Conservation (phyloP, 2,113 vertebrate species). For the Ictalurus punctatus region DNA sequence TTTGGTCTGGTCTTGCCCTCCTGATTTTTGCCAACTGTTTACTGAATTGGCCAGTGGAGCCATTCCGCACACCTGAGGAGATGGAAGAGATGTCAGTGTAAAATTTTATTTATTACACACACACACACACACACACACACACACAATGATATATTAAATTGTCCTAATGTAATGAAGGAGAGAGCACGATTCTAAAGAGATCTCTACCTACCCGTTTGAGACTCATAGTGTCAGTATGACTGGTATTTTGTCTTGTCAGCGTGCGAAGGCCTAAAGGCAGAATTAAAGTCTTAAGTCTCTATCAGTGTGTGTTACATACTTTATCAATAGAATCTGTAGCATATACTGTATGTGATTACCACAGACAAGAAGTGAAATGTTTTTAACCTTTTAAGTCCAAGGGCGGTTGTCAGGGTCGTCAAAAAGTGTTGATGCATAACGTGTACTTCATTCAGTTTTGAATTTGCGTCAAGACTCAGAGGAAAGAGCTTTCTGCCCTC, state of each 20-base stretch:
- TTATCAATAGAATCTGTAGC: neutral
- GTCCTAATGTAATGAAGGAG: neutral
- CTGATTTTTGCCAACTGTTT: slow-evolving; percentile 84
- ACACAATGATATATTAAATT: neutral
- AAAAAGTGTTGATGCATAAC: too few relatives aligned
- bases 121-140: neutral
- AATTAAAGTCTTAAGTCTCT: neutral
- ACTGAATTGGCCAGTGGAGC: slow-evolving; percentile 84
- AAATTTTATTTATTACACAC: neutral
- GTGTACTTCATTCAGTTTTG: neutral
- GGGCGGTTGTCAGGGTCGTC: neutral
- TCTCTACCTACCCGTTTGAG: neutral
- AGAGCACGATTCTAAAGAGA: neutral
- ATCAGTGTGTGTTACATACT: neutral
- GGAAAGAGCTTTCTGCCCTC: neutral
- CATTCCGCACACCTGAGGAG: slow-evolving; percentile 84
- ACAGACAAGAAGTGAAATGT: neutral
- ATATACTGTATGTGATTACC: neutral
- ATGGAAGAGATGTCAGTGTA: slow-evolving; percentile 76
- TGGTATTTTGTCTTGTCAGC: neutral
- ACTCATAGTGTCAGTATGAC: neutral
- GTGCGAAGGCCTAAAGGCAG: neutral
- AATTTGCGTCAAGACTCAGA: neutral
- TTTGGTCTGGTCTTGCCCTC: slow-evolving; percentile 80
- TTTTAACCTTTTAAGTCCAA: neutral